phyloP scores from a whole-genome alignment of 1,140 invertebrate genomes.

The Drosophila ercepeae region DNA sequence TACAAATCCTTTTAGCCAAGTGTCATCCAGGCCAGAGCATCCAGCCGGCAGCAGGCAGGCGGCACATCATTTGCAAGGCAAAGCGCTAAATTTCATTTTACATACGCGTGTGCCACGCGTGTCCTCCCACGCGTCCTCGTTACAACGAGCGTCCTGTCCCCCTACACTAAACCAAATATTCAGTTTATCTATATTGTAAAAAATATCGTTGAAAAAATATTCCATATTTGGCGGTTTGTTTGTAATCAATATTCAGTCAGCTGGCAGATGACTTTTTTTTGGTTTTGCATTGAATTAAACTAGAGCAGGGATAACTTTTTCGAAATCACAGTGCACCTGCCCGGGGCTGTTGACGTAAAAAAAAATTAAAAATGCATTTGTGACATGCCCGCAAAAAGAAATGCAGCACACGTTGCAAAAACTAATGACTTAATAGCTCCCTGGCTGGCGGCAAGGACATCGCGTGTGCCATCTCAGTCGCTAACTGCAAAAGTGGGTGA shows the following conservation, averaged over 20 bases:
- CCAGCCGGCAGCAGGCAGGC: conserved; percentile 28
- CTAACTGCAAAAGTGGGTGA: conserved; percentile 16
- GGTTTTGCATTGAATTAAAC: not conserved
- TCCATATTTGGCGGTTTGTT: not conserved
- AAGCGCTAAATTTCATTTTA: conserved; percentile 81
- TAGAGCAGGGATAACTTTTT: not conserved
- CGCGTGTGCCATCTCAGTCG: conserved; percentile 14
- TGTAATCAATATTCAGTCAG: not conserved
- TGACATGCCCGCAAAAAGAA: conserved; percentile 64
- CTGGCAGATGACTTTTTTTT: not conserved
- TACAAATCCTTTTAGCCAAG: conserved; percentile 78
- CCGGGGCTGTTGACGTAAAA: conserved; percentile 30
- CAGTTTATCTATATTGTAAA: not conserved
- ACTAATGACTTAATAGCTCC: conserved; percentile 79
- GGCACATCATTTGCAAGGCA: conserved; percentile 80
- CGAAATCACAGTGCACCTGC: conserved; percentile 10
- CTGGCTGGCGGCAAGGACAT: conserved; percentile 52
- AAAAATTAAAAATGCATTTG: conserved; percentile 68
- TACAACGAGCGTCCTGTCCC: conserved; percentile 26
- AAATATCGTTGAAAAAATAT: not conserved
- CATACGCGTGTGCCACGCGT: conserved; percentile 49
- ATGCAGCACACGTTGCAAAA: conserved; percentile 68
- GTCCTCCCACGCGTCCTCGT: conserved; percentile 27
- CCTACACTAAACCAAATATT: conserved; percentile 4
- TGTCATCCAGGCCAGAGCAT: conserved; percentile 47